These are phyloP conservation scores for Lanistes nyassanus DNA, from an alignment of 1,140 invertebrate species.

Conservation along the genomic window DNA sequence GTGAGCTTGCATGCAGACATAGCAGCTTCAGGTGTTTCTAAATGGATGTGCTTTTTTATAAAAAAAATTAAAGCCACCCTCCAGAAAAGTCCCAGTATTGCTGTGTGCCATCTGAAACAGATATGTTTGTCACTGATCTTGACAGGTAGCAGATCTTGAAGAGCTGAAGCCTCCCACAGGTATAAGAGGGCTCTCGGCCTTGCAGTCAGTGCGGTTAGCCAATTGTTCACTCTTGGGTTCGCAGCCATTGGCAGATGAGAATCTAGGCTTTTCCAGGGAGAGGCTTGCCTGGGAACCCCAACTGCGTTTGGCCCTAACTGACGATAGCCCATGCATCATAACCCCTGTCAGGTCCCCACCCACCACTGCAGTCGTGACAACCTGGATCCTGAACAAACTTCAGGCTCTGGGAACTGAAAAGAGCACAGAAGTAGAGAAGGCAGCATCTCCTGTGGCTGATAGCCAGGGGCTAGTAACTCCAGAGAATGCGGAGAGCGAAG, in stretches of 20 bases:
- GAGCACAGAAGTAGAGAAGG: background rate
- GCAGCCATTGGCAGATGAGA: slow-evolving; percentile 28
- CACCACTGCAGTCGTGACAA: slow-evolving; percentile 27
- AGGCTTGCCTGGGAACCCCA: slow-evolving; percentile 47
- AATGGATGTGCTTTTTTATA: background rate
- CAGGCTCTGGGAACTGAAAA: background rate
- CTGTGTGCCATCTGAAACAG: background rate
- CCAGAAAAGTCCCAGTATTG: background rate
- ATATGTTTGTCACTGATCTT: slow-evolving; percentile 11
- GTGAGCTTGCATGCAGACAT: background rate
- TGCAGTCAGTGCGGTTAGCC: slow-evolving; percentile 36
- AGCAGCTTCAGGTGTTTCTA: background rate
- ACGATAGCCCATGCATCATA: slow-evolving; percentile 47
- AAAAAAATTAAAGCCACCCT: too few species aligned
- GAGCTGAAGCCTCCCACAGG: slow-evolving; percentile 32
- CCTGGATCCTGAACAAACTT: slow-evolving; percentile 43
- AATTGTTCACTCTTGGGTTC: slow-evolving; percentile 38
- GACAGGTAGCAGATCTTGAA: slow-evolving; percentile 43
- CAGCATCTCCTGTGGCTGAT: background rate
- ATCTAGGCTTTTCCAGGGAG: slow-evolving; percentile 32
- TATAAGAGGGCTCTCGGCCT: slow-evolving; percentile 32
- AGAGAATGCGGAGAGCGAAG: background rate
- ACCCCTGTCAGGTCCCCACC: slow-evolving; percentile 56
- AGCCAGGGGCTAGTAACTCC: slow-evolving; percentile 1
- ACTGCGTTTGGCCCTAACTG: slow-evolving; percentile 44